Evolutionary conservation across 1,140 invertebrate genomes (phyloP).

Genomic region (Drosophila novamexicana): DNA sequence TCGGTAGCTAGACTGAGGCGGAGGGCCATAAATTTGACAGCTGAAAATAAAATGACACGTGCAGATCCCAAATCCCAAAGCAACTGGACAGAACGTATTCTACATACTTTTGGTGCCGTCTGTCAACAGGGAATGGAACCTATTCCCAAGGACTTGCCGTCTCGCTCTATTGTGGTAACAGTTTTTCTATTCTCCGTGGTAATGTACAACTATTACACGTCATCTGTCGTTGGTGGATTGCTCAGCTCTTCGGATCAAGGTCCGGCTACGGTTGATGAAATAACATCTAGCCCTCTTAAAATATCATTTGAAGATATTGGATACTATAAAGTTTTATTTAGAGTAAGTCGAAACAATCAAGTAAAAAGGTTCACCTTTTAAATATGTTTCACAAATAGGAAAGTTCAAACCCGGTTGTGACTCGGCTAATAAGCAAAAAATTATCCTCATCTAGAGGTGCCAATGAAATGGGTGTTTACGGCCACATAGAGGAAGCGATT

Average conservation of each 20-base stretch:
- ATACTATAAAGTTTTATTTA: conserved; percentile 79
- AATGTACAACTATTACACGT: conserved; percentile 82
- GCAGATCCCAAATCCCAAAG: neutral
- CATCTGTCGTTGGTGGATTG: conserved; percentile 79
- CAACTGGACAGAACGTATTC: conserved; percentile 46
- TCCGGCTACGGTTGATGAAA: conserved; percentile 65
- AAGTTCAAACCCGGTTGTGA: conserved; percentile 51
- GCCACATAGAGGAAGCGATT: conserved; percentile 71
- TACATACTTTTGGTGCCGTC: conserved; percentile 66
- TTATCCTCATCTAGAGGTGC: conserved; percentile 44
- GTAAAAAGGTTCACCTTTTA: neutral
- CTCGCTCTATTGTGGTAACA: conserved; percentile 66
- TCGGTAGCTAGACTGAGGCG: neutral
- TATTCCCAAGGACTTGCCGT: conserved; percentile 52
- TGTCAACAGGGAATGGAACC: conserved; percentile 77
- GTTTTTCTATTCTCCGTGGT: conserved; percentile 75
- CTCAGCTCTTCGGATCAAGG: conserved; percentile 70
- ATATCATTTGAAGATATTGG: conserved; percentile 82
- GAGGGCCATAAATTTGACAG: neutral
- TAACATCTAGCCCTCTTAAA: conserved; percentile 63
- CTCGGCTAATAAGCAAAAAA: conserved; percentile 56
- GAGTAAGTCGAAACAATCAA: conserved; percentile 49
- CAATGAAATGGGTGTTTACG: conserved; percentile 63
- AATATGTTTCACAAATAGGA: conserved; percentile 36
- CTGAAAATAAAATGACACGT: neutral